Evolutionary conservation across 2,113 vertebrate genomes (phyloP), one percentile per base, ranked within the genome.

Genomic region (Catharus bicknelli): DNA sequence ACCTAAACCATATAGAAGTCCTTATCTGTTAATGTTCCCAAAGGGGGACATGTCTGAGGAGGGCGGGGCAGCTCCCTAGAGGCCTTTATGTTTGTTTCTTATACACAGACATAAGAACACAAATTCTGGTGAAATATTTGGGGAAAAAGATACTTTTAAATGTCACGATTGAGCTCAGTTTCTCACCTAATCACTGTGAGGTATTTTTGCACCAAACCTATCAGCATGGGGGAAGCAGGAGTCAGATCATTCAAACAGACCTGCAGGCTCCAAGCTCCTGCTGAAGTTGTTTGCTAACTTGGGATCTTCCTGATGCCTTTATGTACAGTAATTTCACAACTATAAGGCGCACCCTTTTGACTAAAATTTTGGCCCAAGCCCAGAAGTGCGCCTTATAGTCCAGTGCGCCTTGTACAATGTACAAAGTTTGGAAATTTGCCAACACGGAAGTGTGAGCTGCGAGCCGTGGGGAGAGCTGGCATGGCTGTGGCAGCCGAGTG

Each of bases 241-340:
- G 27, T 34, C n/a, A n/a, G 23, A 40, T 14, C 5, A 6, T 57
- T 75, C 42, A 48, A 50, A 80, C 0, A 0, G 36, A 55, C n/a
- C 40, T 29, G 51, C 48, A 68, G 55, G 73, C 34, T 90, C 27
- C 48, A 68, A 73, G 73, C 43, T 88, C 27, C 57, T 90, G 69
- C n/a, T 74, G 48, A 45, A 66, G 42, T 8, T 30, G 58, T 27
- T 25, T 72, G 87, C 45, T 76, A 57, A 45, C 34, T 50, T 51
- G 66, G 14, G 36, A 36, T 13, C 42, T 72, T 82, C 45, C 58
- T 20, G 40, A 43, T 64, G 70, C 66, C 54, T 38, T 82, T 54
- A 51, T 53, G 1, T 36, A 36, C 34, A 36, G 34, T 36, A 36
- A 36, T 36, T 36, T 36, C 34, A 36, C 34, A 36, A 36, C 34